phyloP scores from a whole-genome alignment of 2,888 invertebrate genomes.

The Panopea generosa region DNA sequence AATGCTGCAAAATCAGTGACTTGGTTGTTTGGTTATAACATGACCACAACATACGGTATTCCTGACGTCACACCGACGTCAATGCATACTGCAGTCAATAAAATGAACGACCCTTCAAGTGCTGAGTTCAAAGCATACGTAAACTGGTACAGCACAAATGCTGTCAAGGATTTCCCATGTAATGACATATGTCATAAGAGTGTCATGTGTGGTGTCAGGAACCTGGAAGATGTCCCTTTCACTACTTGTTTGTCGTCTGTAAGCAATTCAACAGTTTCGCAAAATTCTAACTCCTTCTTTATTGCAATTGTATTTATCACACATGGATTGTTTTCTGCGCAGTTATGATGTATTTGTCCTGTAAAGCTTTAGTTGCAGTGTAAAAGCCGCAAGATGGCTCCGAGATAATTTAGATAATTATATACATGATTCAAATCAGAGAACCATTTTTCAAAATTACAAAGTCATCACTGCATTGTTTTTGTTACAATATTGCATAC shows the following conservation, averaged over 20 bases:
- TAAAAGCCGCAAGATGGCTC: too few relatives aligned
- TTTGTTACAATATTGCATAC: too few relatives aligned
- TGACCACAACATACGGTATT: slow-evolving; percentile 92
- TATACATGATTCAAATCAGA: too few relatives aligned
- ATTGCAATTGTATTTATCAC: too few relatives aligned
- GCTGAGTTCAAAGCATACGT: slow-evolving; percentile 49
- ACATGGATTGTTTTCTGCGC: too few relatives aligned
- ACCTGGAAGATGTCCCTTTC: slow-evolving; percentile 22
- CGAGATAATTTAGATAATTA: too few relatives aligned
- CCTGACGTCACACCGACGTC: slow-evolving; percentile 92
- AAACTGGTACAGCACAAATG: slow-evolving; percentile 61
- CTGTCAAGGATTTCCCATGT: slow-evolving; percentile 39
- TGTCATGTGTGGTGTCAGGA: slow-evolving; percentile 38
- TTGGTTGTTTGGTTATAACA: slow-evolving; percentile 94
- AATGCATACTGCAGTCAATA: slow-evolving; percentile 89
- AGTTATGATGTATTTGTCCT: too few relatives aligned
- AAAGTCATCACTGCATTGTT: too few relatives aligned
- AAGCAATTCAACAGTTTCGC: neutral
- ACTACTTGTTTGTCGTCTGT: slow-evolving; percentile 14
- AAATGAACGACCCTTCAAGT: slow-evolving; percentile 29
- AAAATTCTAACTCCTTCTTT: too few relatives aligned
- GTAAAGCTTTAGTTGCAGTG: too few relatives aligned
- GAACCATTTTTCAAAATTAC: too few relatives aligned
- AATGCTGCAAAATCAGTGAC: slow-evolving; percentile 89
- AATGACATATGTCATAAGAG: slow-evolving; percentile 46